Conservation (phyloP, 1,140 invertebrate genomes). For the Chionoecetes opilio region DNA sequence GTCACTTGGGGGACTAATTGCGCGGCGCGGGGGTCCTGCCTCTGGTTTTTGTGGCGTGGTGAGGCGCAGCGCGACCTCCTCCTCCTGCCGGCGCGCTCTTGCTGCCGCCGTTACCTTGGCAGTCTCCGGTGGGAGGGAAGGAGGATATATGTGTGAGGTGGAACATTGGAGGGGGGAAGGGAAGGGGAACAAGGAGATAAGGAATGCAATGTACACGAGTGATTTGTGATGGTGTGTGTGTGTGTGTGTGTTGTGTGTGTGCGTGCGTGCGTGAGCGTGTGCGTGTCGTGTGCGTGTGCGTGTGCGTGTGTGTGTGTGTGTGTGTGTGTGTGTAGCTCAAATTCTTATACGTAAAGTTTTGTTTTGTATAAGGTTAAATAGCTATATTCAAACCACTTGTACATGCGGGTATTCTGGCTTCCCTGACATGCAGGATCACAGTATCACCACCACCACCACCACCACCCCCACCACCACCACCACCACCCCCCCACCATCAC, state of each 20-base stretch:
- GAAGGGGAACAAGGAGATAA: not conserved
- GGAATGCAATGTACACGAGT: not conserved
- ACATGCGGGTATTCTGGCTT: no score
- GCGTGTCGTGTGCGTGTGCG: conserved; percentile 11
- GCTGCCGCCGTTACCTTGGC: not conserved
- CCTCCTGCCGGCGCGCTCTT: not conserved
- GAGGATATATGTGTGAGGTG: not conserved
- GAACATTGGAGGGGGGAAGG: not conserved
- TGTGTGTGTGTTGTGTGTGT: not conserved
- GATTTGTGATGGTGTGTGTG: not conserved
- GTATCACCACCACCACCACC: no score
- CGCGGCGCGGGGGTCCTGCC: conserved; percentile 30
- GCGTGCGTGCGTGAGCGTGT: not conserved
- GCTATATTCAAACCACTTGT: no score
- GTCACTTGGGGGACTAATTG: conserved; percentile 67
- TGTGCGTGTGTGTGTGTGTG: conserved; percentile 1
- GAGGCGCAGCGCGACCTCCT: not conserved
- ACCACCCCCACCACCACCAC: no score
- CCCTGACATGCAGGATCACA: no score
- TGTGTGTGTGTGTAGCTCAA: not conserved
- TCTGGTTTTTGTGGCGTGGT: not conserved
- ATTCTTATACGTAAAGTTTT: no score
- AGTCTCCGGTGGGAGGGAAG: not conserved
- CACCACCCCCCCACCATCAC: no score
- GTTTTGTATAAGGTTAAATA: no score